These are phyloP conservation scores for Aspiorhynchus laticeps DNA, from an alignment of 2,113 vertebrate genomes.

Conservation along the genomic window DNA sequence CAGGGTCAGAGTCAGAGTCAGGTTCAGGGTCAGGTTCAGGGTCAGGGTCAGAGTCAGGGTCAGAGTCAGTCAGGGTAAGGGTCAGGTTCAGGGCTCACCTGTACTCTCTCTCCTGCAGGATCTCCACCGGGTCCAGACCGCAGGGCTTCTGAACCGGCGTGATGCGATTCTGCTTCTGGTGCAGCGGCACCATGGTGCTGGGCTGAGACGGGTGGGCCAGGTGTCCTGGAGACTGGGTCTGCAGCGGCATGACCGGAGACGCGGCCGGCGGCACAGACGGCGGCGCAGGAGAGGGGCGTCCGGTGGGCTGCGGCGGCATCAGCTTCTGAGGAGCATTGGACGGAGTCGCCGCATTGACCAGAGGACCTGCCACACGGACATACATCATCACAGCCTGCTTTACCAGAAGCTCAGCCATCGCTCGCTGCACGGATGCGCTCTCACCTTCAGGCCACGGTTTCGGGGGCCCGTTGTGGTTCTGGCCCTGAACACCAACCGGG, in stretches of 20 bases:
- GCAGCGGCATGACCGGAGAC: conserved; percentile 92
- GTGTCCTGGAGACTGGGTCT: conserved; percentile 92
- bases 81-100: conserved; percentile 79
- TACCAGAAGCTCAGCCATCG: not conserved
- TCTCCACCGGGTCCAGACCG: conserved; percentile 93
- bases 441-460: conserved; percentile 96
- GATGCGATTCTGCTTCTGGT: conserved; percentile 93
- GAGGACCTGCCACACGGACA: conserved; percentile 76
- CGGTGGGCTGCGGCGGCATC: conserved; percentile 89
- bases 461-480: conserved; percentile 89
- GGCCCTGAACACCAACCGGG: conserved; percentile 90
- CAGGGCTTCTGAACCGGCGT: conserved; percentile 95
- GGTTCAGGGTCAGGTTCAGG: too few species aligned
- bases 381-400: not conserved
- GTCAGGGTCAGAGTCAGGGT: too few species aligned
- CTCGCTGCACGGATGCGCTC: not conserved
- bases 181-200: conserved; percentile 79
- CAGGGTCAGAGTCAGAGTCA: too few species aligned
- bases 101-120: conserved; percentile 95
- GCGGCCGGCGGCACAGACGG: conserved; percentile 89
- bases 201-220: conserved; percentile 82
- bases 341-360: conserved; percentile 91
- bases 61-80: too few species aligned
- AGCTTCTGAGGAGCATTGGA: conserved; percentile 90
- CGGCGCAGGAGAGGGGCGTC: conserved; percentile 89